Percentiles rank a stretch among this genome's conserved stretches.
Evolutionary conservation across 2,113 vertebrate species (phyloP).

Genomic region (Eulemur macaco): DNA sequence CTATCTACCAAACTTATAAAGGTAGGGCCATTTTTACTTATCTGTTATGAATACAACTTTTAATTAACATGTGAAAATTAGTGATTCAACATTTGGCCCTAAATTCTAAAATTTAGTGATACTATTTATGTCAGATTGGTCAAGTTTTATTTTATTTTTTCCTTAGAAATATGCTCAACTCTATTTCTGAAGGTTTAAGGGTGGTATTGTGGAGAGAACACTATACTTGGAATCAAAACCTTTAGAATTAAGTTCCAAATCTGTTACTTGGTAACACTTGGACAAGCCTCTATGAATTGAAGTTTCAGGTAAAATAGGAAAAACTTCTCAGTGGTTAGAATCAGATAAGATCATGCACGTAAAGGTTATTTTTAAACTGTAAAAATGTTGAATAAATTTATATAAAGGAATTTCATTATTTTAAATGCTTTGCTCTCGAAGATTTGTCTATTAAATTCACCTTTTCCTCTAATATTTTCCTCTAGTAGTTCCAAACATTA

Average conservation of each 20-base stretch:
- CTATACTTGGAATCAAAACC: background rate
- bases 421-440: slow-evolving; percentile 42
- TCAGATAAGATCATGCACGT: background rate
- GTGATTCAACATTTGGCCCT: background rate
- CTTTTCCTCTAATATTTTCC: background rate
- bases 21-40: background rate
- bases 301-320: slow-evolving; percentile 21
- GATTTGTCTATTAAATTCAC: slow-evolving; percentile 21
- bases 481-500: background rate
- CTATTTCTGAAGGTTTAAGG: slow-evolving; percentile 9
- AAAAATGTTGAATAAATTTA: slow-evolving; percentile 4
- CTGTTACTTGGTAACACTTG: slow-evolving; percentile 39
- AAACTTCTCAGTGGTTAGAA: background rate
- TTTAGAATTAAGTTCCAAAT: slow-evolving; percentile 43
- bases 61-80: slow-evolving; percentile 17
- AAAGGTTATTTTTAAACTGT: slow-evolving; percentile 1
- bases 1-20: background rate
- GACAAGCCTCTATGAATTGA: background rate
- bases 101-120: slow-evolving; percentile 32
- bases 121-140: background rate
- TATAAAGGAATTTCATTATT: slow-evolving; percentile 40
- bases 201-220: background rate
- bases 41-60: slow-evolving; percentile 24
- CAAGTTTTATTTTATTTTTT: background rate
- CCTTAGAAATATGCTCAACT: background rate